phyloP scores from a whole-genome alignment of 1,140 invertebrate species.

The Frieseomelitta varia region DNA sequence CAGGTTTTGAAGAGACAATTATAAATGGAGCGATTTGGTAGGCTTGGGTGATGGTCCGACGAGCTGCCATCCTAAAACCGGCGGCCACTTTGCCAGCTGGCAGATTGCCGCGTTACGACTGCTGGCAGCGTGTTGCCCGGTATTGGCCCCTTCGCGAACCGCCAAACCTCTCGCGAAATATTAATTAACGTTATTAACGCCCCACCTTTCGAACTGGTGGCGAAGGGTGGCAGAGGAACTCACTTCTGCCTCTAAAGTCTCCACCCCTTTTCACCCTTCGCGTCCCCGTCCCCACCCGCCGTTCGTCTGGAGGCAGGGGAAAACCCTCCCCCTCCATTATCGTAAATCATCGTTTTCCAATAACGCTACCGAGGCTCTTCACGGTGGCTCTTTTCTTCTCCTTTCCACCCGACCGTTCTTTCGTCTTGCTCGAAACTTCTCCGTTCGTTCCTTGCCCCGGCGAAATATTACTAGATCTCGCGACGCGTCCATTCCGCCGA shows the following conservation, averaged over 20 bases:
- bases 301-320: constrained; percentile 56
- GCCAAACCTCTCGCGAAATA: constrained; percentile 80
- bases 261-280: constrained; percentile 48
- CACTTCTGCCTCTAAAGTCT: constrained; percentile 51
- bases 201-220: constrained; percentile 68
- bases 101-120: constrained; percentile 72
- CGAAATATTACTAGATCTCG: constrained; percentile 28
- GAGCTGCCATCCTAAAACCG: constrained; percentile 53
- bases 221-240: constrained; percentile 42
- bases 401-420: not conserved
- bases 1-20: constrained; percentile 26
- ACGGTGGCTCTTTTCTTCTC: constrained; percentile 32
- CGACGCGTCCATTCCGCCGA: constrained; percentile 5
- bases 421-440: constrained; percentile 25
- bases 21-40: not conserved
- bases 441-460: constrained; percentile 37
- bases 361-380: constrained; percentile 80
- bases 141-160: constrained; percentile 68
- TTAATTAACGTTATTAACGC: constrained; percentile 83
- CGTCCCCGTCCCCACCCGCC: not conserved
- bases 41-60: constrained; percentile 18
- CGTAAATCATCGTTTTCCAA: constrained; percentile 84
- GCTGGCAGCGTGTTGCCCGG: constrained; percentile 37
- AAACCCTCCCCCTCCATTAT: constrained; percentile 77
- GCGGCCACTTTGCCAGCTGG: constrained; percentile 76